Evolutionary conservation across 2,113 vertebrate species (phyloP), one percentile per base, ranked within the genome.

Genomic region (Cairina moschata): DNA sequence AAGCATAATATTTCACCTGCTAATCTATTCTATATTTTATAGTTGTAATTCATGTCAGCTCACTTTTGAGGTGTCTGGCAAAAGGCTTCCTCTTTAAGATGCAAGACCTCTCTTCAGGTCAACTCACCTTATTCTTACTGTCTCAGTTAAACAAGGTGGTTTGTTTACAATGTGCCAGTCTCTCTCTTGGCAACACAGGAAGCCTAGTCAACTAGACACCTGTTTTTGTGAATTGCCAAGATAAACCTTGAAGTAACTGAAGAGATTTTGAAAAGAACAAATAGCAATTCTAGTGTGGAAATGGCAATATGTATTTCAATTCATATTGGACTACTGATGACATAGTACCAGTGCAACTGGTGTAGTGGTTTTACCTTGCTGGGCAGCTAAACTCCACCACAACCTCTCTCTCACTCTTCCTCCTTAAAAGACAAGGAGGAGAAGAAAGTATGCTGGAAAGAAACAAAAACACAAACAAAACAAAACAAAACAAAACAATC

Each of bases 11-110:
- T 68, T 86, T 89, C 15, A 69, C 32, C 52, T 88, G 20, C 20
- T 91, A 60, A 89, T 65, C 38, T 91, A 15, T 46, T 92, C 74
- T 74, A 34, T 92, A n/a, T 84, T 83, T 93, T 44, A 85, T 48
- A 42, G 11, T 42, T 65, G 15, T 65, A 62, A 93, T 87, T 87
- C 38, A 13, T 56, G 86, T 26, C 6, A 82, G 13, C 48, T 87
- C 29, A 34, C 26, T 85, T 91, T 40, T 82, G 71, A 62, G 29
- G 34, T 68, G 48, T 65, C 52, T 34, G 44, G 28, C 1, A 0
- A 40, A 63, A 84, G n/a, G 17, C 2, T 69, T 20, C 54, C 81
- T 44, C 59, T 67, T 90, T 84, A 75, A 56, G 34, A 56, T 72
- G 42, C n/a, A 85, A 85, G 52, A 26, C 12, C 46, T 23, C 14